Percentiles rank a stretch among this genome's conserved stretches.
These are phyloP conservation scores for Rhamphomyia laevipes DNA, from an alignment of 2,888 invertebrate species.

Conservation along the genomic window DNA sequence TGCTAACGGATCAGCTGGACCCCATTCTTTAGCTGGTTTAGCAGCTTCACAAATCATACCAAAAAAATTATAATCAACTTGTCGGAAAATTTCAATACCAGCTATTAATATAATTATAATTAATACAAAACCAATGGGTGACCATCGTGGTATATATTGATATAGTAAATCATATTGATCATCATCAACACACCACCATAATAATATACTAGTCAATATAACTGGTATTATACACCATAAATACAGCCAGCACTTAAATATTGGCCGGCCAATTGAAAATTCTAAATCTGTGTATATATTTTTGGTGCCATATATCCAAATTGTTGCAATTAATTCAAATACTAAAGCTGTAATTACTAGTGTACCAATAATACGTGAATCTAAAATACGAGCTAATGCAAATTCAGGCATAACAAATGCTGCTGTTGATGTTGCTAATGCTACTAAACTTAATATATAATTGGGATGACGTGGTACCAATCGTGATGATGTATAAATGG, in stretches of 20 bases:
- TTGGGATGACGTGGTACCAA: constrained; percentile 34
- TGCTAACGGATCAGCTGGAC: constrained; percentile 37
- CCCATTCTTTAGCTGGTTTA: constrained; percentile 39
- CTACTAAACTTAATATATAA: constrained; percentile 34
- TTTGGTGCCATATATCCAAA: constrained; percentile 38
- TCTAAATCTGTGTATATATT: constrained; percentile 37
- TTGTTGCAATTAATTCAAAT: constrained; percentile 34
- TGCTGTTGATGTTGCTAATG: constrained; percentile 29
- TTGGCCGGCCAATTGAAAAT: constrained; percentile 37
- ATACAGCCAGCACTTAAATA: constrained; percentile 33
- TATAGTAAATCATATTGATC: constrained; percentile 28
- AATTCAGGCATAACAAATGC: constrained; percentile 32
- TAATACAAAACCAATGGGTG: constrained; percentile 32
- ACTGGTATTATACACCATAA: constrained; percentile 35
- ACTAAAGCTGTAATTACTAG: constrained; percentile 32
- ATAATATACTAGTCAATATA: constrained; percentile 30
- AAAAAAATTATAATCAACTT: constrained; percentile 39
- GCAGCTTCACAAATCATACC: constrained; percentile 39
- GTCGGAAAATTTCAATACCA: constrained; percentile 34
- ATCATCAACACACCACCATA: constrained; percentile 38
- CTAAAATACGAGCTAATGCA: constrained; percentile 29
- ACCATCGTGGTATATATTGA: constrained; percentile 34
- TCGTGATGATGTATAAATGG: constrained; percentile 34
- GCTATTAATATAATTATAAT: constrained; percentile 30
- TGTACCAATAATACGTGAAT: constrained; percentile 33